Evolutionary conservation across 2,888 invertebrate genomes (phyloP), one percentile per base, ranked within the genome.

Genomic region (Drosophila differens): DNA sequence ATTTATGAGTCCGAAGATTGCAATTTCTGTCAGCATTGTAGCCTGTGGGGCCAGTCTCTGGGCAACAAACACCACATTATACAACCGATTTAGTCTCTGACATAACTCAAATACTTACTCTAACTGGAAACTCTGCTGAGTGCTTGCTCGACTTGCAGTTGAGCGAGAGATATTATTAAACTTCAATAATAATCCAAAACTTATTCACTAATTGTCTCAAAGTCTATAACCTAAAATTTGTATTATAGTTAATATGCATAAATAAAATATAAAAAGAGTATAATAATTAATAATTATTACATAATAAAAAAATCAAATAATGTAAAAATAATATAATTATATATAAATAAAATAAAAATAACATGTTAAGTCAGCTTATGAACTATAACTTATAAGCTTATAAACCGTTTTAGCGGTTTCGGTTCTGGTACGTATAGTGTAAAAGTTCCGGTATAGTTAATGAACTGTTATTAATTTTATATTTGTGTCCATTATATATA

Each of bases 51-150:
- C 32, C 55, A 49, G 53, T 63, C 63, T 30, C 62, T 57, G 33
- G 33, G 63, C 39, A 19, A 59, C 32, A 7, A 65, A 76, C 64
- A 63, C 19, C 52, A 64, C 70, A 61, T 74, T 35, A 49, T 58
- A 54, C 64, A 65, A 80, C 68, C 55, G 70, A 67, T 64, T 47
- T 67, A 22, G 61, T 58, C 75, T 60, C 10, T 61, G 51, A 19
- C 67, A 70, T 62, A 78, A 68, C 64, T 70, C 60, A 49, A 47
- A 55, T 64, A 66, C 35, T 51, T 52, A 28, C 37, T 32, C 14
- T 5, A 39, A 57, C 60, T 64, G 2, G 7, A n/a, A 49, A 47
- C 28, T 9, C 9, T 19, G 12, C 10, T 32, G 4, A 12, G 33
- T 41, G 60, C 19, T 12, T 39, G 62, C 47, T 37, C 4, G 32